Base-by-base conservation (phyloP, 23 tunicate genomes). In the Diplosoma virens region DNA sequence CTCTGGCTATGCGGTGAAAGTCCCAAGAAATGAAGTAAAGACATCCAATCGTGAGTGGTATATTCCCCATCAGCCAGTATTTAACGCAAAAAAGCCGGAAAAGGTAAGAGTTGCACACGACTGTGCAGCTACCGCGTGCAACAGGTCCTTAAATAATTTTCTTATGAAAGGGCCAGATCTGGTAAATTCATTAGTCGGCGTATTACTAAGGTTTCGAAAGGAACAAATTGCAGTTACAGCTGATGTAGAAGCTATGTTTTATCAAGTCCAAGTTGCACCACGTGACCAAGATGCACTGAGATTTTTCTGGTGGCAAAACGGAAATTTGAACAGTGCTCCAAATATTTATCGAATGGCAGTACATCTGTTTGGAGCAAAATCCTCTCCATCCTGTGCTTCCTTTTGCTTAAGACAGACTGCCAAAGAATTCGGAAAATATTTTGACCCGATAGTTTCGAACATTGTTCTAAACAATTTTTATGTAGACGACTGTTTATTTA, bases 111-210 rank as follows among this genome's bases (percentile, higher is more conserved):
- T 67, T 67, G 74, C 35, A 26, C 35, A 33, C 28, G 52, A 67
- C 21, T 67, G 74, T 27, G 74, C 74, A 16, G 74, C 74, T 17
- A 22, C 7, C 27, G n/a, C 25, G 34, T 21, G 6, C 35, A 23
- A 23, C 3, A 35, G 2, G 25, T 33, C 52, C 3, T 23, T 67
- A 3, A 67, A 67, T 21, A 52, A 67, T 3, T 17, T 17, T 23
- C 52, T 67, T 11, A 33, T 79, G 69, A 76, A 66, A 35, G 83
- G 83, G 21, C 83, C 77, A 4, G 76, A 79, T 29, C 45, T 79
- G 83, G 69, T 46, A 9, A 79, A 66, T 47, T 37, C 27, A 17
- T 61, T 79, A 41, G 33, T 79, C 0, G 73, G 45, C 22, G 76
- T 66, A 3, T 34, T 79, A 29, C 27, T 53, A 23, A 34, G 83